Evolutionary conservation across 2,888 invertebrate species (phyloP), one percentile per base, ranked within the genome.

Genomic region (Eristalis pertinax): DNA sequence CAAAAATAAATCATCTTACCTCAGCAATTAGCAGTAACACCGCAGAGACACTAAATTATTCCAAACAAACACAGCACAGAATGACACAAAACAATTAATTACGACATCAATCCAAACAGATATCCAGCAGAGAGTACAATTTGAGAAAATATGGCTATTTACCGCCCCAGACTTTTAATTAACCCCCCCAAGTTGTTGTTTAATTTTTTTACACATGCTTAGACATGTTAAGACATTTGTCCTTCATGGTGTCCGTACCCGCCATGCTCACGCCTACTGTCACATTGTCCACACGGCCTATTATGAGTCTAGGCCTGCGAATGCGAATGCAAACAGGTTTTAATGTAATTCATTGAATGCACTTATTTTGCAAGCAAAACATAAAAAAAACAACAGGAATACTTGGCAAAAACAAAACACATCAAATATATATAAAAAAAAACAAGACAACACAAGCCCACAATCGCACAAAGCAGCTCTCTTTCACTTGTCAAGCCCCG

Each of bases 161-260:
- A 50, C 64, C 58, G 64, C 69, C 78, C 35, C 67, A 73, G 83
- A 79, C 72, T 87, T 83, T 87, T 87, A 87, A 87, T 87, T 87
- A 32, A 84, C 79, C 72, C 83, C n/a, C 73, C 60, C 70, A 72
- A 65, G 70, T 74, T 56, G 70, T 67, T 68, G 79, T 73, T 80
- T 73, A 62, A 69, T 65, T 87, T 78, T 76, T 69, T 83, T 83
- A 83, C 87, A 83, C 83, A 83, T 87, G 87, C 83, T 87, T 80
- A 69, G 83, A 84, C 73, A 87, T 87, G 87, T 83, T 87, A 87
- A 87, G 83, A 87, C 87, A 84, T 87, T 87, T 87, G 84, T 87
- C 87, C 87, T 87, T 87, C 87, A 84, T 41, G 83, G 87, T 80
- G 87, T 87, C 65, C 83, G 41, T 79, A 84, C 56, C 67, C 60